Percentiles rank a stretch among this genome's conserved stretches.
Conservation (phyloP, 2,113 vertebrate species). For the Aptenodytes patagonicus region DNA sequence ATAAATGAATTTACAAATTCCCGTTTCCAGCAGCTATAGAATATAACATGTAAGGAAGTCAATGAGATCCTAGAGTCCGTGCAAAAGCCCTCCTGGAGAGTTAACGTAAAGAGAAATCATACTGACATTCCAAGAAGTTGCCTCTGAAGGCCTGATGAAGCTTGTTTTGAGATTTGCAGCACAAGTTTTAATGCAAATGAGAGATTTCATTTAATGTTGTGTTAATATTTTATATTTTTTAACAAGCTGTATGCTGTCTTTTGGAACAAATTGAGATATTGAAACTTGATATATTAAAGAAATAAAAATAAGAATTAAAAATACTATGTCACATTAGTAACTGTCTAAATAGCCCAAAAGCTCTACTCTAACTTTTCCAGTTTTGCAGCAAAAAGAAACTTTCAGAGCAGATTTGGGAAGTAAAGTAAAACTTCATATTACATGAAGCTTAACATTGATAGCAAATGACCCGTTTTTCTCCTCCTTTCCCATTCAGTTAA, state of each 20-base stretch:
- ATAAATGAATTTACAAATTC: not conserved
- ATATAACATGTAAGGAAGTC: not conserved
- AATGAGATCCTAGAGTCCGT: not conserved
- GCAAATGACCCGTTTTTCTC: not conserved
- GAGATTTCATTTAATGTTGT: not conserved
- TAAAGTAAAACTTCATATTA: not conserved
- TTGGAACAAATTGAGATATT: not conserved
- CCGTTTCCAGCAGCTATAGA: not conserved
- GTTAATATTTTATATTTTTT: not conserved
- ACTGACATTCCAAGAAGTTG: not conserved
- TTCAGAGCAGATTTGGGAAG: not conserved
- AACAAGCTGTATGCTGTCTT: not conserved
- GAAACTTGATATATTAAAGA: not conserved
- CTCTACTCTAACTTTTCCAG: not conserved
- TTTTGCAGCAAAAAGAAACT: not conserved
- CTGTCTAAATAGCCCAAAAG: not conserved
- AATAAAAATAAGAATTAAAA: not conserved
- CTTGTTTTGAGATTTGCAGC: not conserved
- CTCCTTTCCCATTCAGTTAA: constrained; percentile 45
- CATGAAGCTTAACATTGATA: not conserved
- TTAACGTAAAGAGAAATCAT: not conserved
- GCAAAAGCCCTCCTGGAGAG: not conserved
- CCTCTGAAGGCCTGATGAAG: not conserved
- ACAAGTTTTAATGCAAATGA: not conserved
- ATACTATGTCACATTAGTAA: not conserved